These are phyloP conservation scores for Chromoteleia sp. DNA, from an alignment of 2,888 invertebrate genomes.

Conservation along the genomic window DNA sequence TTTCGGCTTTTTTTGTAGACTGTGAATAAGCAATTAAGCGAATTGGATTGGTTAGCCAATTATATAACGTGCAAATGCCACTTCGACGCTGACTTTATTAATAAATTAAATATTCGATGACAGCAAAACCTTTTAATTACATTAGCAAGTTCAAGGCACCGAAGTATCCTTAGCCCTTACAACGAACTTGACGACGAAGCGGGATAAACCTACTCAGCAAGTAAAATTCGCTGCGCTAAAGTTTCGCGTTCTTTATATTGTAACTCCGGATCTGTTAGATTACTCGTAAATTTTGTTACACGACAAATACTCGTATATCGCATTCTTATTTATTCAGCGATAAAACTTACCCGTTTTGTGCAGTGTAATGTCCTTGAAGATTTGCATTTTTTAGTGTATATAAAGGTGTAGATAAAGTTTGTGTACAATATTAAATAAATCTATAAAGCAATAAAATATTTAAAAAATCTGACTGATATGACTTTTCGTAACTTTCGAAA, in stretches of 20 bases:
- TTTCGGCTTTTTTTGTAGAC: too few relatives aligned
- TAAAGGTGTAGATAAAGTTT: too few relatives aligned
- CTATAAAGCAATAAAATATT: too few relatives aligned
- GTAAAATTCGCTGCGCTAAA: slow-evolving; percentile 38
- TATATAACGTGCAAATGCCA: slow-evolving; percentile 3
- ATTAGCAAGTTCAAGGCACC: slow-evolving; percentile 51
- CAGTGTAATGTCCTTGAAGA: too few relatives aligned
- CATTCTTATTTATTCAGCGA: slow-evolving; percentile 43
- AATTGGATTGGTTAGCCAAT: neutral
- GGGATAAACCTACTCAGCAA: slow-evolving; percentile 53
- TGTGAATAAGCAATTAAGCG: too few relatives aligned
- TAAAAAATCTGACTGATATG: too few relatives aligned
- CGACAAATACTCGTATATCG: slow-evolving; percentile 21
- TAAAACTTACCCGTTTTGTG: too few relatives aligned
- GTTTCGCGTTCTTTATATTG: slow-evolving; percentile 47
- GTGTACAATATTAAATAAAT: too few relatives aligned
- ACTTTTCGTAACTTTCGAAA: too few relatives aligned
- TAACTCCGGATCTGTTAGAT: too few relatives aligned
- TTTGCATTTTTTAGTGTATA: too few relatives aligned
- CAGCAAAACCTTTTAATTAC: slow-evolving; percentile 44
- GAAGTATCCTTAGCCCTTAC: slow-evolving; percentile 38
- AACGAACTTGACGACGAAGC: slow-evolving; percentile 15
- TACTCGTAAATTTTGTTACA: slow-evolving; percentile 44
- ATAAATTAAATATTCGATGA: neutral
- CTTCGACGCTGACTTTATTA: slow-evolving; percentile 9